Conservation (phyloP, 2,113 vertebrate species). For the Leptocoma aspasia region DNA sequence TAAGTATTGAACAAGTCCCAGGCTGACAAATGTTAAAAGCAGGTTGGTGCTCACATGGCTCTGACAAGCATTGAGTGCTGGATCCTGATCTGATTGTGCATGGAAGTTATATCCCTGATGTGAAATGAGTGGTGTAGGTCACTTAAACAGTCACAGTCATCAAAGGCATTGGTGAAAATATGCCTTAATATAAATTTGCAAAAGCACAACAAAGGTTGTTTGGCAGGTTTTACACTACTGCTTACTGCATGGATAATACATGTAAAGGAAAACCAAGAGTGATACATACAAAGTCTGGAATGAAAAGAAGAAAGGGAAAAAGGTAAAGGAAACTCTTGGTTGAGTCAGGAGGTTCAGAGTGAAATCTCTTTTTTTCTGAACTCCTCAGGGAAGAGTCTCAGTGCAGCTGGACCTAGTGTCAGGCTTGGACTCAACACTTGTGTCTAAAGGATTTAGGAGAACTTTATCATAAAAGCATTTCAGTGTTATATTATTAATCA, state of each 20-base stretch:
- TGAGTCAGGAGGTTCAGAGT: background rate
- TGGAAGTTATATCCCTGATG: background rate
- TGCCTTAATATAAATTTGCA: background rate
- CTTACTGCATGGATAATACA: background rate
- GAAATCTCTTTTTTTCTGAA: background rate
- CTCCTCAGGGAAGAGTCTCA: background rate
- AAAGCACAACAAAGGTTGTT: background rate
- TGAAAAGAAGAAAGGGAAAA: background rate
- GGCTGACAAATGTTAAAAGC: background rate
- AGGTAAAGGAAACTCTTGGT: background rate
- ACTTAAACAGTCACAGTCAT: background rate
- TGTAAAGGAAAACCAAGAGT: background rate
- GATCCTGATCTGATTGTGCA: background rate
- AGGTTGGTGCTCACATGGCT: background rate
- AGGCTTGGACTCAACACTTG: background rate
- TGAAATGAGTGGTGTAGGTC: background rate
- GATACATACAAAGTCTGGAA: background rate
- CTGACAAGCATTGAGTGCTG: background rate
- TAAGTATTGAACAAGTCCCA: background rate
- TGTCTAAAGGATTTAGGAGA: background rate
- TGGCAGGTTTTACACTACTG: background rate
- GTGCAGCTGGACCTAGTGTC: background rate
- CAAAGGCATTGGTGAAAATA: background rate
- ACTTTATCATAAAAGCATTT: background rate
- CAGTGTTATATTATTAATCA: background rate